Percentiles rank a stretch among this genome's conserved stretches.
Evolutionary conservation across 2,888 invertebrate species (phyloP).

Genomic region (Chrysolina oricalcia): DNA sequence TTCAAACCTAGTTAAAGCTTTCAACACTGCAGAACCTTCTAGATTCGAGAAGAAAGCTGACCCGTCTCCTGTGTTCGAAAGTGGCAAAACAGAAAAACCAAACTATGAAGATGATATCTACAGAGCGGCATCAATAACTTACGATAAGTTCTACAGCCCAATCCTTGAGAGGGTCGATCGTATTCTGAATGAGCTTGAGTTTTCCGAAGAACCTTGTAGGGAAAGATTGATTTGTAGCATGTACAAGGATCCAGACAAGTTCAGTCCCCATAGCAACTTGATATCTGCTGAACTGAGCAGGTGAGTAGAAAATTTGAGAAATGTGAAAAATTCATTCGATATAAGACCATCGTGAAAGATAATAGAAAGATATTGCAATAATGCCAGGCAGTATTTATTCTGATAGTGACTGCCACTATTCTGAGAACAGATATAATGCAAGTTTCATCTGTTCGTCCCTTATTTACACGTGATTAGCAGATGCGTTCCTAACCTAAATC

Average conservation of each 20-base stretch:
- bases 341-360: too few species aligned
- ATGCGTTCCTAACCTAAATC: too few species aligned
- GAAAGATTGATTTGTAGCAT: slow-evolving; percentile 88
- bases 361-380: too few species aligned
- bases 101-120: slow-evolving; percentile 64
- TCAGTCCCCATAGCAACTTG: slow-evolving; percentile 90
- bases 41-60: not conserved
- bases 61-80: not conserved
- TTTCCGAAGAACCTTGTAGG: slow-evolving; percentile 81
- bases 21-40: not conserved
- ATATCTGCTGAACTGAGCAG: slow-evolving; percentile 91
- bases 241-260: slow-evolving; percentile 87
- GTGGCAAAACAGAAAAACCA: slow-evolving; percentile 40
- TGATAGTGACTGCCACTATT: too few species aligned
- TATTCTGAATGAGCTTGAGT: slow-evolving; percentile 81
- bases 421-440: too few species aligned
- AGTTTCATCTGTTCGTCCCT: too few species aligned
- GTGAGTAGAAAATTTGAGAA: slow-evolving; percentile 74
- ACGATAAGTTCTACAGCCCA: slow-evolving; percentile 83
- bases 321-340: too few species aligned
- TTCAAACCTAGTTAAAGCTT: not conserved
- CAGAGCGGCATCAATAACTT: slow-evolving; percentile 70
- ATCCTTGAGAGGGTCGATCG: slow-evolving; percentile 86
- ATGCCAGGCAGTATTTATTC: too few species aligned
- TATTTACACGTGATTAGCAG: too few species aligned